Evolutionary conservation across 2,888 invertebrate species (phyloP), one percentile per base, ranked within the genome.

Genomic region (Villa cingulata): DNA sequence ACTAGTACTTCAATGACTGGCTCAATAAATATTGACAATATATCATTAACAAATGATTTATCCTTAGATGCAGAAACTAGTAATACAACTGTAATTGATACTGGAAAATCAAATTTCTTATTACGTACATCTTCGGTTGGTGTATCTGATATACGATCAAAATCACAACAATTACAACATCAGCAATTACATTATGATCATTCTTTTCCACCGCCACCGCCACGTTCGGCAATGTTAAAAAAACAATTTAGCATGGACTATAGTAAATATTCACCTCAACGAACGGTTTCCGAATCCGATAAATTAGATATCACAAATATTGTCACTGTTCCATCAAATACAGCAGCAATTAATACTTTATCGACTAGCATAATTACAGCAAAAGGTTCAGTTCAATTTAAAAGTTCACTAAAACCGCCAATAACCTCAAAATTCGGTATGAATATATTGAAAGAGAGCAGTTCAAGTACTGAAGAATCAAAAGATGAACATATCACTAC

Each of bases 191-290:
- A 16, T 12, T 42, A 46, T 18, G 51, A 55, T 58, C 51, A 59
- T 51, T 54, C 50, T 6, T 56, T 58, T 57, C 60, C 60, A 50
- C 47, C 59, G 36, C 51, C 54, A 52, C 62, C 59, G 50, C 57
- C 59, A 54, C 62, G 68, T 36, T 61, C 66, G 48, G 60, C 64
- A 53, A 64, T 64, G 56, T 57, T 70, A 34, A 65, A 65, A 58
- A 69, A 70, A 59, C 70, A 70, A 62, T 68, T 66, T 58, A 70
- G 70, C 58, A 57, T 69, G 55, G 69, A 69, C 61, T 66, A 66
- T 55, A 59, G 64, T 52, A 65, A 63, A 55, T 60, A 62, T 51
- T 55, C 58, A 47, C 54, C 58, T 37, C 56, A 59, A 51, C 57
- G 57, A 47, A 53, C 59, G 43, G 54, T 53, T 50, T 56, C 55